Percentiles rank a stretch among this genome's conserved stretches.
phyloP scores from a whole-genome alignment of 92 coral and sea anemone genomes.

The Nematostella vectensis region DNA sequence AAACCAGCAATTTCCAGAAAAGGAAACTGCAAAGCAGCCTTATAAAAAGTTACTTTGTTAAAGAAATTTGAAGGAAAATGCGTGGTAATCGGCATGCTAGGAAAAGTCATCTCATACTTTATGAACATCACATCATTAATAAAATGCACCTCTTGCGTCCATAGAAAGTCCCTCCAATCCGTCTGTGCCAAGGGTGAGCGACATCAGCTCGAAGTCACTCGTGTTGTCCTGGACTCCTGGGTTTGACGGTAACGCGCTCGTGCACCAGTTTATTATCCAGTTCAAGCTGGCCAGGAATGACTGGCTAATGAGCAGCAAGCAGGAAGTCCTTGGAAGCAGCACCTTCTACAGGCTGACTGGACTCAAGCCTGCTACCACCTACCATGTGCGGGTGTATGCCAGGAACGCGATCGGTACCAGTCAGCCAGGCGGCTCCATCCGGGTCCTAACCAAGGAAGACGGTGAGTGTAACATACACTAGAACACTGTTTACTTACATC shows the following conservation, averaged over 20 bases:
- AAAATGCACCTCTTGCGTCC: too few species aligned
- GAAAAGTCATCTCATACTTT: too few species aligned
- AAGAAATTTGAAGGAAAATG: too few species aligned
- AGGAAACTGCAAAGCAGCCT: too few species aligned
- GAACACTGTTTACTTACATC: too few species aligned
- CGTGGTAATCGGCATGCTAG: too few species aligned
- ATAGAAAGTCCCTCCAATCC: constrained; percentile 88
- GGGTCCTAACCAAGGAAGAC: constrained; percentile 48
- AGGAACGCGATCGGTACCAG: constrained; percentile 67
- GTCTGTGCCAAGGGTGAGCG: constrained; percentile 23
- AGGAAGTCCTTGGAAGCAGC: constrained; percentile 19
- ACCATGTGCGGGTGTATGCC: constrained; percentile 66
- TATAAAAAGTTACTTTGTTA: too few species aligned
- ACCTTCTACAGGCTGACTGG: constrained; percentile 26
- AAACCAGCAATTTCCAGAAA: too few species aligned
- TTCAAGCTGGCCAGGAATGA: constrained; percentile 33
- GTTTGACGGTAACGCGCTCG: constrained; percentile 65
- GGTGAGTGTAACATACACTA: too few species aligned
- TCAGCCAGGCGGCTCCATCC: constrained; percentile 32
- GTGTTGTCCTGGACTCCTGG: constrained; percentile 59
- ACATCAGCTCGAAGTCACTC: constrained; percentile 48
- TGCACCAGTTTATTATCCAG: constrained; percentile 45
- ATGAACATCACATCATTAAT: too few species aligned
- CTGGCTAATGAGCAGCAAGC: constrained; percentile 19
- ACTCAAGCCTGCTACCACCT: constrained; percentile 71